Evolutionary conservation across 2,888 invertebrate genomes (phyloP).

Genomic region (Thereva nobilitata): DNA sequence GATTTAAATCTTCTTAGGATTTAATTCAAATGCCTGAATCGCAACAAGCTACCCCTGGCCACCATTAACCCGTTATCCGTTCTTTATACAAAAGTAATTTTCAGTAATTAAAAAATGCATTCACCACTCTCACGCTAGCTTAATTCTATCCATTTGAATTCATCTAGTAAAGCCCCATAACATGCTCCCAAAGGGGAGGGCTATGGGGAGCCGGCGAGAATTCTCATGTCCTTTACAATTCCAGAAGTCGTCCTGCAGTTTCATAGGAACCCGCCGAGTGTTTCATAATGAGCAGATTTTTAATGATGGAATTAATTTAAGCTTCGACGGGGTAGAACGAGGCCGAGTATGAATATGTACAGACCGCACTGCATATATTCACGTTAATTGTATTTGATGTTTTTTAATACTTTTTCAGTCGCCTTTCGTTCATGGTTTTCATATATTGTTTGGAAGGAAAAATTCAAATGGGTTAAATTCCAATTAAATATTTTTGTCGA

Average conservation of each 20-base stretch:
- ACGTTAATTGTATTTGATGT: slow-evolving; percentile 21
- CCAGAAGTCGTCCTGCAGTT: not conserved
- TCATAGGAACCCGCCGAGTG: too few relatives aligned
- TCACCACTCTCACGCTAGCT: not conserved
- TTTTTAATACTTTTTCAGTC: slow-evolving; percentile 1
- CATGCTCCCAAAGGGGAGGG: too few relatives aligned
- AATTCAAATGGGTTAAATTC: slow-evolving; percentile 24
- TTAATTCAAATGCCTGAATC: too few relatives aligned
- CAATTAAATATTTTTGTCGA: slow-evolving; percentile 7
- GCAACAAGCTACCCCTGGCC: too few relatives aligned
- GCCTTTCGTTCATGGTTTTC: not conserved
- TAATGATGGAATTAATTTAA: slow-evolving; percentile 27
- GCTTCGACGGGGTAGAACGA: slow-evolving; percentile 7
- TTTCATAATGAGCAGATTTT: slow-evolving; percentile 28
- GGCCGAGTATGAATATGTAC: not conserved
- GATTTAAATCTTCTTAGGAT: too few relatives aligned
- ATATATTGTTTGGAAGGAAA: slow-evolving; percentile 9
- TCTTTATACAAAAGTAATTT: slow-evolving; percentile 15
- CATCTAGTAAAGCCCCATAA: not conserved
- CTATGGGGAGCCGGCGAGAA: not conserved
- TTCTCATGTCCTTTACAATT: not conserved
- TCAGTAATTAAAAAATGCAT: slow-evolving; percentile 23
- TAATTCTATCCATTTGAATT: slow-evolving; percentile 7
- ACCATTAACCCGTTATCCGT: not conserved
- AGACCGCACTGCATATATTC: not conserved